These are phyloP conservation scores for Zapornia atra DNA, from an alignment of 2,113 vertebrate genomes.

Conservation along the genomic window DNA sequence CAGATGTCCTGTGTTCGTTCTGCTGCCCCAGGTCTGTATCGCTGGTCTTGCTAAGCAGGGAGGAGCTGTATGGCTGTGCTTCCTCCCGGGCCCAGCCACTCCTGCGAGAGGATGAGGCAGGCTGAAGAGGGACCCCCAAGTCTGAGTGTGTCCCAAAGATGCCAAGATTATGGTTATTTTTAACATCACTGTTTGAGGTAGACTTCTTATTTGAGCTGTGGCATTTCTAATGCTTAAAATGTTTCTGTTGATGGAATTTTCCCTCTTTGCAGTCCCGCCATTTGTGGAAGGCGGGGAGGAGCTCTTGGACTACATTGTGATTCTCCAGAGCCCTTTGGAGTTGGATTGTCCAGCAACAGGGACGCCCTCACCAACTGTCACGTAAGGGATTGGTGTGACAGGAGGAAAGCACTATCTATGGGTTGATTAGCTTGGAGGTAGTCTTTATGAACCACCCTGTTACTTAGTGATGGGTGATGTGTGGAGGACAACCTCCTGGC, in stretches of 20 bases:
- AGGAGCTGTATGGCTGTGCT: background rate
- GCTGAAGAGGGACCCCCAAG: background rate
- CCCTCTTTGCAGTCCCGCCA: constrained; percentile 84
- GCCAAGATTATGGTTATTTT: background rate
- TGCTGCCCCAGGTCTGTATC: background rate
- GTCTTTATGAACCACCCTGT: background rate
- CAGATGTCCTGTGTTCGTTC: background rate
- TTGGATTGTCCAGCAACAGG: constrained; percentile 87
- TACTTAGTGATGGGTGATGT: background rate
- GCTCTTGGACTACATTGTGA: constrained; percentile 80
- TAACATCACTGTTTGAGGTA: background rate
- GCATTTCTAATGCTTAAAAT: background rate
- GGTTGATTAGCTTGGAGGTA: background rate
- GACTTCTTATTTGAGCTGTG: background rate
- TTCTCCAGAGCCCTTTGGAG: constrained; percentile 85
- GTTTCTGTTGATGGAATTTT: background rate
- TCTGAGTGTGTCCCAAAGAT: background rate
- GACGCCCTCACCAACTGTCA: constrained; percentile 84
- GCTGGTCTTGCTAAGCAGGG: background rate
- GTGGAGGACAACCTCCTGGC: background rate
- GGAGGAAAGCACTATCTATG: background rate
- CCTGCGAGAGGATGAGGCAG: background rate
- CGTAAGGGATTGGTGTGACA: constrained; percentile 77
- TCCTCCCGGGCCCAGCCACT: background rate
- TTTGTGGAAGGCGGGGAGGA: constrained; percentile 83